Evolutionary conservation across 2,797 vertebrate genomes (phyloP).

Genomic region (Eulemur rubriventer): DNA sequence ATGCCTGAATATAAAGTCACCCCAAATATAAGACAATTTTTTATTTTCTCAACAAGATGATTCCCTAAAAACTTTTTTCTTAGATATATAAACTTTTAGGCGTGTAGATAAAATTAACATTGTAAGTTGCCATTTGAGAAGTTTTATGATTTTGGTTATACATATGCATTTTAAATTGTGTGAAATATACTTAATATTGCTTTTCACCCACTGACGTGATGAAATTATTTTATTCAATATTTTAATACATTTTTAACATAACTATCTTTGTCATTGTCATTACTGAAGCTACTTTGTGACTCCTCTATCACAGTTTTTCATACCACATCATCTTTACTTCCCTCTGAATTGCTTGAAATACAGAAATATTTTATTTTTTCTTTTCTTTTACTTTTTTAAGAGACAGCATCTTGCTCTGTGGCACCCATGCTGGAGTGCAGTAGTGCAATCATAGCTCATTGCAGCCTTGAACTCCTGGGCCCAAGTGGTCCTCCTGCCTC

Average conservation of each 20-base stretch:
- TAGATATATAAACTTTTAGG: background rate
- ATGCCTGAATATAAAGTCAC: background rate
- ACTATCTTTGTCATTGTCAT: background rate
- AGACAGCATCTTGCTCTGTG: background rate
- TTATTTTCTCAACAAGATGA: background rate
- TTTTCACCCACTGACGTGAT: background rate
- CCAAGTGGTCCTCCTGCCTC: background rate
- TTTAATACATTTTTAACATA: background rate
- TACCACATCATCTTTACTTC: background rate
- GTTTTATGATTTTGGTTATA: background rate
- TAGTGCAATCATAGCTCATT: background rate
- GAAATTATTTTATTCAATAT: background rate
- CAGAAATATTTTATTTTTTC: background rate
- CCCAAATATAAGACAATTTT: background rate
- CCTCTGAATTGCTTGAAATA: background rate
- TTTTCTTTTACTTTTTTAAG: background rate
- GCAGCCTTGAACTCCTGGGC: background rate
- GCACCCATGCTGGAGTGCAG: background rate
- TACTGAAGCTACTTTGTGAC: background rate
- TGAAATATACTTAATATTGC: background rate
- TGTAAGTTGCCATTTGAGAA: background rate
- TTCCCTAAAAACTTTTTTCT: background rate
- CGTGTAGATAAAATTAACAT: background rate
- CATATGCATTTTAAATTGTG: background rate
- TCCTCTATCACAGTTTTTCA: background rate